Evolutionary conservation across 1,140 invertebrate species (phyloP).

Genomic region (Drosophila guanche): DNA sequence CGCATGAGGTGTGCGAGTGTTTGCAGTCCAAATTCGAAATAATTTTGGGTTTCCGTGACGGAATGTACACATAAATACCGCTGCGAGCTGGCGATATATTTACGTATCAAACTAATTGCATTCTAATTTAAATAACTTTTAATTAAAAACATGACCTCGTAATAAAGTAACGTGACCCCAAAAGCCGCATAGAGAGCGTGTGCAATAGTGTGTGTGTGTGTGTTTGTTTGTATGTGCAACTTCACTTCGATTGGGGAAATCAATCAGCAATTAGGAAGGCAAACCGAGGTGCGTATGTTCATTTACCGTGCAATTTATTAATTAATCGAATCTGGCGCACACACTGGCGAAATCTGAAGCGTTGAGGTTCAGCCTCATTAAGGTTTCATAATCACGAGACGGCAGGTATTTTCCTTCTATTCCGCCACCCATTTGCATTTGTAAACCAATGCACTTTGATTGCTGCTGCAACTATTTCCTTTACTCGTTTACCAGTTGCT

Average conservation of each 20-base stretch:
- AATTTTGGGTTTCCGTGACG: constrained; percentile 31
- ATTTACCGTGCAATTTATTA: constrained; percentile 56
- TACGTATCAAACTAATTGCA: constrained; percentile 49
- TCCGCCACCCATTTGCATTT: too few relatives aligned
- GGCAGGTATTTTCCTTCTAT: too few relatives aligned
- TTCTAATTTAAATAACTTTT: constrained; percentile 55
- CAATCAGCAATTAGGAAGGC: constrained; percentile 67
- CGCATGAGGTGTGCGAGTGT: constrained; percentile 9
- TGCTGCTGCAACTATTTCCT: background rate
- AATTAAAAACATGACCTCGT: constrained; percentile 46
- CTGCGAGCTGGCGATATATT: constrained; percentile 19
- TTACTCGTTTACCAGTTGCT: background rate
- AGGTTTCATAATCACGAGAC: background rate
- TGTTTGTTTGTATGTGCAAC: constrained; percentile 6
- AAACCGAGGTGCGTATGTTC: constrained; percentile 63
- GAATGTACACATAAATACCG: constrained; percentile 42
- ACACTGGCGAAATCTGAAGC: constrained; percentile 51
- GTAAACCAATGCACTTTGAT: too few relatives aligned
- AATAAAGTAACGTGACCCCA: constrained; percentile 23
- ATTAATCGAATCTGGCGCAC: constrained; percentile 54
- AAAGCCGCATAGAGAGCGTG: constrained; percentile 17
- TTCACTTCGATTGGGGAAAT: constrained; percentile 12
- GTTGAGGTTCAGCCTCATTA: constrained; percentile 28
- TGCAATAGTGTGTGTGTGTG: background rate
- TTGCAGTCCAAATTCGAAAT: constrained; percentile 28